phyloP scores from a whole-genome alignment of 2,113 vertebrate species.

The Neolamprologus modestus region DNA sequence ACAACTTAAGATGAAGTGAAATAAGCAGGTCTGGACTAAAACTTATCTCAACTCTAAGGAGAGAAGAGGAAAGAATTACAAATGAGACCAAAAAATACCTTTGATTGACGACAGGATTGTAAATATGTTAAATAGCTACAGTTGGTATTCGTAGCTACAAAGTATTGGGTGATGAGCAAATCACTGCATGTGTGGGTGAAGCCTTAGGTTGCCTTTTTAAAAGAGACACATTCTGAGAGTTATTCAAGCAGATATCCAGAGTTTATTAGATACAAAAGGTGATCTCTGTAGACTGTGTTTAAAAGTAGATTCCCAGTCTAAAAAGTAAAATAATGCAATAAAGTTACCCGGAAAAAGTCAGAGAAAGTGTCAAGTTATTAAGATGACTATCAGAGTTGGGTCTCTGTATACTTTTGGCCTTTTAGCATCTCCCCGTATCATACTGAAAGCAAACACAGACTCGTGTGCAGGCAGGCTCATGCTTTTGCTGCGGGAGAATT shows the following conservation, averaged over 20 bases:
- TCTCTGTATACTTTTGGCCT: background rate
- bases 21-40: background rate
- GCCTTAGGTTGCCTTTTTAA: background rate
- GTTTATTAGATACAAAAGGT: background rate
- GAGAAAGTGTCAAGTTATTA: background rate
- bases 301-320: background rate
- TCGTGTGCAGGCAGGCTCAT: background rate
- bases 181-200: background rate
- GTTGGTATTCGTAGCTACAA: background rate
- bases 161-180: background rate
- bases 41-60: background rate
- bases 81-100: background rate
- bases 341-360: background rate
- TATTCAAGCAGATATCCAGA: background rate
- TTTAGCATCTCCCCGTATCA: background rate
- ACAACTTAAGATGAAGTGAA: background rate
- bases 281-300: background rate
- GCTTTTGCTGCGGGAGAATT: conserved; percentile 72
- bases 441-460: background rate
- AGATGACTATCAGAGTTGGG: background rate
- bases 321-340: background rate
- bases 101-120: background rate
- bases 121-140: background rate
- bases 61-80: background rate
- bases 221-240: background rate